Percentiles rank a stretch among this genome's conserved stretches.
These are phyloP conservation scores for Chromoteleia sp. DNA, from an alignment of 2,888 invertebrate species.

Conservation along the genomic window DNA sequence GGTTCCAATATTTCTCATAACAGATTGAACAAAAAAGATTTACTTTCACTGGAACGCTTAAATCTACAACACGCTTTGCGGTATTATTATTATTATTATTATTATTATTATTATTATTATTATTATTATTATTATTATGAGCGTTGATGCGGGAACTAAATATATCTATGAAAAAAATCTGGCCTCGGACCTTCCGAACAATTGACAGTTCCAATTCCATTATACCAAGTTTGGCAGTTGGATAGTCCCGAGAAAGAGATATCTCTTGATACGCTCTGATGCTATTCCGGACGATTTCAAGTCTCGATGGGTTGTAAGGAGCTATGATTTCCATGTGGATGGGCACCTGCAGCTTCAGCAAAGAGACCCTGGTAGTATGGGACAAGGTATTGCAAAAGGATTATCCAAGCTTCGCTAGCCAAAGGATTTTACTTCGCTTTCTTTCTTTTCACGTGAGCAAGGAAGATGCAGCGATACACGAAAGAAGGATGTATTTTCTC, in stretches of 20 bases:
- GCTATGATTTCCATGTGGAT: conserved; percentile 83
- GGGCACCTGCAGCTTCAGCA: conserved; percentile 79
- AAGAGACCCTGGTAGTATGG: conserved; percentile 68
- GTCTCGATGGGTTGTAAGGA: conserved; percentile 79
- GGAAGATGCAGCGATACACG: conserved; percentile 65
- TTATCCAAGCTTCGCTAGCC: conserved; percentile 83
- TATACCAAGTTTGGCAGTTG: conserved; percentile 68
- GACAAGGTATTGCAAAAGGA: conserved; percentile 76
- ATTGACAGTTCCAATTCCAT: conserved; percentile 71
- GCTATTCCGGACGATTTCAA: conserved; percentile 80
- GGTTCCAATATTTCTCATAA: conserved; percentile 79
- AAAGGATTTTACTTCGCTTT: conserved; percentile 80
- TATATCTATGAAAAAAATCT: conserved; percentile 36
- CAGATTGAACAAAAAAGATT: conserved; percentile 76
- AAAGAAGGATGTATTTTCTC: conserved; percentile 65
- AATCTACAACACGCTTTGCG: too few species aligned
- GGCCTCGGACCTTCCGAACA: conserved; percentile 62
- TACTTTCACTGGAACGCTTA: conserved; percentile 38
- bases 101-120: too few species aligned
- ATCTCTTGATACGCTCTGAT: conserved; percentile 71
- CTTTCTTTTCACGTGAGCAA: conserved; percentile 66
- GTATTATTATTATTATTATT: too few species aligned
- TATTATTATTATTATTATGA: too few species aligned
- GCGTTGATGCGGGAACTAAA: neutral
- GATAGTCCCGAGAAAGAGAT: conserved; percentile 60